Conservation (phyloP, 1,140 invertebrate species). For the Pantala flavescens region DNA sequence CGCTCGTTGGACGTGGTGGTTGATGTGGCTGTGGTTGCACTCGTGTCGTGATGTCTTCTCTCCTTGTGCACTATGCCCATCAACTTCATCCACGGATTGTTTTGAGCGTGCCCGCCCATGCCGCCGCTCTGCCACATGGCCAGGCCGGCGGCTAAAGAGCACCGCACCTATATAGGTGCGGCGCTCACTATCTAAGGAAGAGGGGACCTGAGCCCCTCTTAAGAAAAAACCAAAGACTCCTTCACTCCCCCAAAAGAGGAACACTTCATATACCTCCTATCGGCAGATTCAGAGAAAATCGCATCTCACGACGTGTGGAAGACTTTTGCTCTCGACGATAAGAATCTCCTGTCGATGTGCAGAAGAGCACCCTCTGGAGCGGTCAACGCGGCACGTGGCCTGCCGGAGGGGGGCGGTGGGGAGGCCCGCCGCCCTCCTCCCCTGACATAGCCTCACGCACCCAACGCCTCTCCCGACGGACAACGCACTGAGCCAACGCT, state of each 20-base stretch:
- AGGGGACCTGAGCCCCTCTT: neutral
- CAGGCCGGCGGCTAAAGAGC: neutral
- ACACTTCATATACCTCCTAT: too few species aligned
- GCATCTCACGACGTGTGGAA: too few species aligned
- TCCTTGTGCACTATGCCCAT: constrained; percentile 73
- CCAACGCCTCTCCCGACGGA: neutral
- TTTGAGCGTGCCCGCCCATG: constrained; percentile 42
- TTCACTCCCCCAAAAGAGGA: too few species aligned
- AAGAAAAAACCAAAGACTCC: neutral
- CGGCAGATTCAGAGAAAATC: too few species aligned
- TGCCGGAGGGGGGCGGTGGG: neutral
- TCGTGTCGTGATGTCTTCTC: constrained; percentile 44
- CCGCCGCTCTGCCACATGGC: constrained; percentile 64
- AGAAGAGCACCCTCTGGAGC: too few species aligned
- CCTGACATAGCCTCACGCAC: neutral
- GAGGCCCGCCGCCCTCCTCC: neutral
- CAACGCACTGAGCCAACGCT: neutral
- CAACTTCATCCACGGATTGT: constrained; percentile 71
- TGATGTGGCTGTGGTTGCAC: constrained; percentile 29
- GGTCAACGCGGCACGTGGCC: neutral
- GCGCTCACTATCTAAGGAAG: neutral
- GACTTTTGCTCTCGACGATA: too few species aligned
- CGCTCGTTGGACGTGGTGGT: constrained; percentile 44
- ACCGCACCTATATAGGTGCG: neutral
- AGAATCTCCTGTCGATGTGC: too few species aligned